Conservation (phyloP, 2,888 invertebrate genomes). For the Rotaria socialis region DNA sequence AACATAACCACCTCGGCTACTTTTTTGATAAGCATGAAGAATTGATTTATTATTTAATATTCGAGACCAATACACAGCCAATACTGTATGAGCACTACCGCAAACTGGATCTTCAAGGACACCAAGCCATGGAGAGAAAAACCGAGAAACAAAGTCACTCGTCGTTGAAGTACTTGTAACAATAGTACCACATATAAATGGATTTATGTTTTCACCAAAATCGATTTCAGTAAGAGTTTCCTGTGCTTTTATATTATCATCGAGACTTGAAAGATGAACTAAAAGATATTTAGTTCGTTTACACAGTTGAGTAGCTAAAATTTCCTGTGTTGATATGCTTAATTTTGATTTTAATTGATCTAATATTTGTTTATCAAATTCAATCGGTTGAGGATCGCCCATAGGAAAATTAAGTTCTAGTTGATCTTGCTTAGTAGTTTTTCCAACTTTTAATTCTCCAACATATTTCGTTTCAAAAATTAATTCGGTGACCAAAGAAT, state of each 20-base stretch:
- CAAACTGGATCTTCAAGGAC: constrained; percentile 61
- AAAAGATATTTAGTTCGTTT: not conserved
- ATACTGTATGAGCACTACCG: constrained; percentile 61
- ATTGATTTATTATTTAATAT: constrained; percentile 51
- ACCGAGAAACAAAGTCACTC: constrained; percentile 60
- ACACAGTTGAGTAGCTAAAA: not conserved
- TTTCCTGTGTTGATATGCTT: not conserved
- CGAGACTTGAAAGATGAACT: not conserved
- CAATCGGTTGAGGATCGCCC: not conserved
- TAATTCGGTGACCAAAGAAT: constrained; percentile 27
- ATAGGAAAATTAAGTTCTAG: not conserved
- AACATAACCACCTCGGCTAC: not conserved
- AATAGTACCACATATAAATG: not conserved
- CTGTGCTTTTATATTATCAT: constrained; percentile 2
- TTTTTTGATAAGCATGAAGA: constrained; percentile 51
- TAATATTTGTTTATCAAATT: not conserved
- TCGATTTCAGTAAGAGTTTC: not conserved
- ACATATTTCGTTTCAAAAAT: constrained; percentile 21
- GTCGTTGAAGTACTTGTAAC: not conserved
- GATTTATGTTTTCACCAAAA: not conserved
- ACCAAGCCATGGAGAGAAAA: constrained; percentile 62
- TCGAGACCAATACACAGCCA: constrained; percentile 60
- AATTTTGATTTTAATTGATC: not conserved
- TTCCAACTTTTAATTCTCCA: constrained; percentile 14
- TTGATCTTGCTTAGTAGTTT: not conserved